Conservation (phyloP, 2,113 vertebrate species). For the Serinus canaria region DNA sequence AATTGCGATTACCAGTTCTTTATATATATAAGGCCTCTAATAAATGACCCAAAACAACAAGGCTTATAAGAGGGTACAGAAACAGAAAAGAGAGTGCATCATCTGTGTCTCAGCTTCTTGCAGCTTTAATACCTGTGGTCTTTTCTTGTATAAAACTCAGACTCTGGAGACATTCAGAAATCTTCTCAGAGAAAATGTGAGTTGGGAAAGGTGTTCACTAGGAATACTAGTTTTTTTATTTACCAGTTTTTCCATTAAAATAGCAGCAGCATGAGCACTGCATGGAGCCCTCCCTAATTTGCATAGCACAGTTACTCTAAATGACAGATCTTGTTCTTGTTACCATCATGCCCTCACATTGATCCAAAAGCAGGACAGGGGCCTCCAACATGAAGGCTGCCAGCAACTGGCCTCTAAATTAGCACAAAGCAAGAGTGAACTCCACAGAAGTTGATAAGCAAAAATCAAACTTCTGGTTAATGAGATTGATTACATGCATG, state of each 20-base stretch:
- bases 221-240: background rate
- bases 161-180: background rate
- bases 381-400: background rate
- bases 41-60: background rate
- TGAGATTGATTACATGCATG: background rate
- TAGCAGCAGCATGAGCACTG: background rate
- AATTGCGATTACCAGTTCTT: background rate
- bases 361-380: background rate
- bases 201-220: background rate
- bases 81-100: background rate
- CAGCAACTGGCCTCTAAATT: background rate
- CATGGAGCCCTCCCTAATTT: background rate
- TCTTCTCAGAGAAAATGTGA: background rate
- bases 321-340: background rate
- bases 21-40: background rate
- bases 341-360: background rate
- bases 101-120: background rate
- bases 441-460: background rate
- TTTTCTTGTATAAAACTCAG: background rate
- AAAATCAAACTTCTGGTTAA: background rate
- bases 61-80: background rate
- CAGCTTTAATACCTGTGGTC: background rate
- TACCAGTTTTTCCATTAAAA: background rate
- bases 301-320: background rate
- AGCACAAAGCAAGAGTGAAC: background rate